Base-by-base conservation (phyloP, 2,113 vertebrate species). In the Ceuthmochares aereus region DNA sequence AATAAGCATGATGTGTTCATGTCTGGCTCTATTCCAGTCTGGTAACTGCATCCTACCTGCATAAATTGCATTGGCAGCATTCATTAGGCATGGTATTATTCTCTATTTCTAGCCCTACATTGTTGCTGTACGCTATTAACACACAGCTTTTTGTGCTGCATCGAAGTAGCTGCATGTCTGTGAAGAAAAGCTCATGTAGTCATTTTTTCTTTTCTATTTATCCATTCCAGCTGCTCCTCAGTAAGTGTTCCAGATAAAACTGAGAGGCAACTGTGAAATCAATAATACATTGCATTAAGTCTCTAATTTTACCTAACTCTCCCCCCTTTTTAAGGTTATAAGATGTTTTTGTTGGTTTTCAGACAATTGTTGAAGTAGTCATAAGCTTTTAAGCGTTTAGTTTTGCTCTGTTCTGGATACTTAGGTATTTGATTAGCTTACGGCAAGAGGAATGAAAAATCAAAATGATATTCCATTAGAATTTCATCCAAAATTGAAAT, bases 1-100 rank as follows among this genome's bases (percentile, higher is more conserved):
- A 56, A n/a, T 54, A 73, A 49, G n/a, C 30, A 52, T 4, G 3
- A 84, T n/a, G 42, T 16, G 78, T 83, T 56, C 68, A 14, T 25
- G 29, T 17, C 37, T 90, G 92, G 79, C 83, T 66, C 2, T 21
- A 74, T 58, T 78, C 93, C 86, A 81, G 6, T 59, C 32, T 47
- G 68, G 59, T 93, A 90, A 96, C 84, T 93, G 76, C 83, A 90
- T 72, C 64, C 56, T 64, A 88, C 72, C 64, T 89, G 76, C 72
- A 72, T 55, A 90, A 97, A 97, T 30, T 95, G 60, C 60, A 73
- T 75, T 74, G 73, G 56, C 86, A 77, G 52, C 77, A 93, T 95
- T 90, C 85, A 92, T 93, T 90, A 96, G 40, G 58, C 45, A 51
- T 25, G 25, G 70, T 80, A 74, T 83, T 90, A 75, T 40, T 94